phyloP scores from a whole-genome alignment of 37 sponge, comb jelly and placozoan genomes.

The Crambe crambe region DNA sequence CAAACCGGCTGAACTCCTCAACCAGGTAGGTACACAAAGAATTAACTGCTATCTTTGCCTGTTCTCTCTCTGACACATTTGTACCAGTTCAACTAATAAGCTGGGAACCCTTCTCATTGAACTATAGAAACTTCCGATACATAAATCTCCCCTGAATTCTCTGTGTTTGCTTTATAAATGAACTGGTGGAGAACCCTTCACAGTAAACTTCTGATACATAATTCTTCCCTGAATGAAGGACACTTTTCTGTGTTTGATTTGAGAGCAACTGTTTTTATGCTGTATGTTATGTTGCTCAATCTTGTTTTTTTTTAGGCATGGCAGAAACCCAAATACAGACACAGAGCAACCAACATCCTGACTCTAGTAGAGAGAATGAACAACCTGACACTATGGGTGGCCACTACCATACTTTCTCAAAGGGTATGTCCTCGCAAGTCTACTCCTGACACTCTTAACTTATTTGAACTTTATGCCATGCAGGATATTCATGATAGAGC shows the following conservation, averaged over 20 bases:
- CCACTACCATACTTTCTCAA: slow-evolving; percentile 85
- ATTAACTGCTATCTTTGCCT: too few relatives aligned
- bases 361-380: slow-evolving; percentile 88
- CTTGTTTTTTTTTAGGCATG: too few relatives aligned
- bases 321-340: slow-evolving; percentile 87
- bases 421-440: slow-evolving; percentile 35
- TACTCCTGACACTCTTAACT: background rate
- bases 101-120: too few relatives aligned
- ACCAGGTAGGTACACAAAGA: slow-evolving; percentile 69
- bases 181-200: too few relatives aligned
- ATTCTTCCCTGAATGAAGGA: too few relatives aligned
- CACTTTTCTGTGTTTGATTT: too few relatives aligned
- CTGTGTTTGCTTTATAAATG: background rate
- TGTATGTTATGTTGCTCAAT: too few relatives aligned
- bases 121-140: background rate
- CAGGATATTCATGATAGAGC: slow-evolving; percentile 79
- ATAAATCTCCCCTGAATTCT: background rate
- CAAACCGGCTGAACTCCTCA: slow-evolving; percentile 87
- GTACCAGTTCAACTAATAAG: too few relatives aligned
- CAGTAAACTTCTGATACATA: too few relatives aligned
- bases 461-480: background rate
- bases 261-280: too few relatives aligned
- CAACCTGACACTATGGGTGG: slow-evolving; percentile 94
- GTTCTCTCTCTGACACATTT: too few relatives aligned
- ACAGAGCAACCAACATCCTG: slow-evolving; percentile 82